Evolutionary conservation across 2,113 vertebrate species (phyloP).

Genomic region (Oceanites oceanicus): DNA sequence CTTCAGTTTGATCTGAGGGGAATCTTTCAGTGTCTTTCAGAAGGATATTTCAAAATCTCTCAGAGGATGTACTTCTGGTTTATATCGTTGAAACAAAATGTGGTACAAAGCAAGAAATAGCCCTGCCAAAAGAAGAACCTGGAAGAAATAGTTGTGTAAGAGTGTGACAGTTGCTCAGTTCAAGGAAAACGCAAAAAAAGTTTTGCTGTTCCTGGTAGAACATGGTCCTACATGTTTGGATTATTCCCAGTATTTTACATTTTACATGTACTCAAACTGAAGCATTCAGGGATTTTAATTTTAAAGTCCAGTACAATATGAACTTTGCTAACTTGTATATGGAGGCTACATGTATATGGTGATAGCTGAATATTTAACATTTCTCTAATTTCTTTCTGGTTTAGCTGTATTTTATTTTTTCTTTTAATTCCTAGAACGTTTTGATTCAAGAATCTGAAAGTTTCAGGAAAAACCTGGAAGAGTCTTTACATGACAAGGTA

Average conservation of each 20-base stretch:
- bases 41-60: not conserved
- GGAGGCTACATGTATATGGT: not conserved
- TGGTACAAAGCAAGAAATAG: not conserved
- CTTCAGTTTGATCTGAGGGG: not conserved
- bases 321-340: not conserved
- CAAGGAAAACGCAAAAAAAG: not conserved
- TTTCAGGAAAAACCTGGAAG: slow-evolving; percentile 97
- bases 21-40: not conserved
- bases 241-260: not conserved
- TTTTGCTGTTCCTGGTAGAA: not conserved
- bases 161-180: not conserved
- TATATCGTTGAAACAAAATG: not conserved
- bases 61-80: not conserved
- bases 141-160: not conserved
- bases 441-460: slow-evolving; percentile 96
- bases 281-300: not conserved
- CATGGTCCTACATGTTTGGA: not conserved
- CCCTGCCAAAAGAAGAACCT: not conserved
- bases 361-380: not conserved
- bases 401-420: not conserved
- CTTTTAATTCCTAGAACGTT: slow-evolving; percentile 82
- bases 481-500: slow-evolving; percentile 97
- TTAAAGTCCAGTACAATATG: not conserved
- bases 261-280: not conserved
- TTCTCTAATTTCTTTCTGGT: not conserved